These are phyloP conservation scores for Eidolon dupreanum DNA, from an alignment of 2,797 vertebrate genomes.

Conservation along the genomic window DNA sequence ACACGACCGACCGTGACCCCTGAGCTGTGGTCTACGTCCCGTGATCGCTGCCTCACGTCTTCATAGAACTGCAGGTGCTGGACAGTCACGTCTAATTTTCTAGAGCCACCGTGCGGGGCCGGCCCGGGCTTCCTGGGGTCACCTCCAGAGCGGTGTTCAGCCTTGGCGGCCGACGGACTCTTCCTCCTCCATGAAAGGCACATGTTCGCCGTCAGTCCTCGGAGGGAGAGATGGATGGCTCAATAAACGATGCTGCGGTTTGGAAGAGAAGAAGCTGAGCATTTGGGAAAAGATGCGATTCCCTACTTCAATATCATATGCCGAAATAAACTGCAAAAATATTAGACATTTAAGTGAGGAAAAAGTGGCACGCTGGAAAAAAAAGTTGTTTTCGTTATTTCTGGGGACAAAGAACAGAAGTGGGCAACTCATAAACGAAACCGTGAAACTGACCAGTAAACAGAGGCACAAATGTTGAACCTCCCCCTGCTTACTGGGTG, in stretches of 20 bases:
- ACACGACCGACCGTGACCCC: neutral
- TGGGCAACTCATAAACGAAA: neutral
- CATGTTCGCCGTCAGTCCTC: neutral
- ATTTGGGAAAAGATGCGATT: neutral
- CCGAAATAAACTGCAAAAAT: conserved; percentile 4
- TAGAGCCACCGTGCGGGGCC: neutral
- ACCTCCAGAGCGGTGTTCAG: accelerated
- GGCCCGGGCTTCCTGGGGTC: neutral
- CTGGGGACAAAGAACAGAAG: neutral
- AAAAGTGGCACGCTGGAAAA: neutral
- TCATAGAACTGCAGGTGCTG: neutral
- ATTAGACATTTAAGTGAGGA: neutral
- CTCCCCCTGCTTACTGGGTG: neutral
- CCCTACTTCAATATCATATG: neutral
- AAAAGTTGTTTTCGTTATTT: neutral
- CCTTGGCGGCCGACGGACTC: accelerated
- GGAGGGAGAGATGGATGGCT: neutral
- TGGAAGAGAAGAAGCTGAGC: neutral
- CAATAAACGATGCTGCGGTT: neutral
- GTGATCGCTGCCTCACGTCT: no score
- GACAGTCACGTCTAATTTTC: neutral
- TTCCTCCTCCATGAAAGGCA: neutral
- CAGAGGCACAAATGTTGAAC: neutral
- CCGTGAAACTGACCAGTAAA: neutral
- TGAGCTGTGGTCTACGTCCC: no score